Conservation (phyloP, 1,140 invertebrate genomes). For the Drosophila santomea region DNA sequence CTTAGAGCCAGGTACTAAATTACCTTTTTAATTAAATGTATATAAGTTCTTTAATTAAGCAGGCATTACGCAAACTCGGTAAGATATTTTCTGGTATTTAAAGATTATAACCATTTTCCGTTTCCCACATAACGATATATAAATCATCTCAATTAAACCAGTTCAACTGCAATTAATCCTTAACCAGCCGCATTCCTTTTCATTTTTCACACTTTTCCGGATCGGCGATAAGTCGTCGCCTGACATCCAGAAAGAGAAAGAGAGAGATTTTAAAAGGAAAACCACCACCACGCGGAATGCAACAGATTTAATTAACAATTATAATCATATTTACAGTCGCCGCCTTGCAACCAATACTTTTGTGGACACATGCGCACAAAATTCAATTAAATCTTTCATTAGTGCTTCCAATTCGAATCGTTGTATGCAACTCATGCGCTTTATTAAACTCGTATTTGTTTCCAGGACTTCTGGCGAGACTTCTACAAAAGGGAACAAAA, state of each 20-base stretch:
- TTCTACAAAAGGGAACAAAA: neutral
- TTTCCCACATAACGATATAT: neutral
- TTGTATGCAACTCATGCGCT: slow-evolving; percentile 40
- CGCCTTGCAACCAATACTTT: slow-evolving; percentile 28
- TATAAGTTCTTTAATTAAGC: neutral
- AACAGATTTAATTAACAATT: slow-evolving; percentile 47
- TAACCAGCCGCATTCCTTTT: slow-evolving; percentile 14
- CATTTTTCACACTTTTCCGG: slow-evolving; percentile 18
- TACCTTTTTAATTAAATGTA: neutral
- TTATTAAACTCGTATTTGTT: slow-evolving; percentile 65
- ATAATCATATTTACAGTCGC: slow-evolving; percentile 39
- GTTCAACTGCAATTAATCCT: slow-evolving; percentile 14
- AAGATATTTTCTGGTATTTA: neutral
- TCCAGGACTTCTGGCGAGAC: slow-evolving; percentile 29
- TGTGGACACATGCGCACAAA: slow-evolving; percentile 32
- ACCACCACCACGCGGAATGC: neutral
- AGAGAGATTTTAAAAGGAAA: slow-evolving; percentile 1
- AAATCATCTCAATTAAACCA: slow-evolving; percentile 1
- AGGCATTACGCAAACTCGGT: too few species aligned
- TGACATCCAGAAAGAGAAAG: neutral
- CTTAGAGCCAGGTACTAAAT: too few species aligned
- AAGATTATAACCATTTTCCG: neutral
- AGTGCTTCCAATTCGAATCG: slow-evolving; percentile 27
- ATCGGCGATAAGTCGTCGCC: neutral
- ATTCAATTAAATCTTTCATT: slow-evolving; percentile 60